Evolutionary conservation across 1,140 invertebrate species (phyloP).

Genomic region (Teleopsis dalmanni): DNA sequence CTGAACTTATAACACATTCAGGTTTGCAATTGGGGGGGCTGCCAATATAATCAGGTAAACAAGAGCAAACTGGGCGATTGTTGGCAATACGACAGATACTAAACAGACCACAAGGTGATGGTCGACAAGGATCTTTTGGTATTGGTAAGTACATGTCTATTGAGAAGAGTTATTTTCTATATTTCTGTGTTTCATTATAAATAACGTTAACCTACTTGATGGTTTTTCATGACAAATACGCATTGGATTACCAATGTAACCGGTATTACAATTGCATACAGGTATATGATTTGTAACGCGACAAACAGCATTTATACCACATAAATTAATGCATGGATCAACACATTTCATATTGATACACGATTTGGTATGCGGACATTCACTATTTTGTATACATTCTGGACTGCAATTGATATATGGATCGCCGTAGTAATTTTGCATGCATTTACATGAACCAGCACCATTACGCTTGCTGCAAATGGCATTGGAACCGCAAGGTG

Average conservation of each 20-base stretch:
- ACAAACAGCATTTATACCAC: constrained; percentile 75
- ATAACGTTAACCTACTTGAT: constrained; percentile 50
- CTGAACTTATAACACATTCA: constrained; percentile 72
- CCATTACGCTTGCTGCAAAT: constrained; percentile 70
- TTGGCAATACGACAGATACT: constrained; percentile 67
- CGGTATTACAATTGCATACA: constrained; percentile 65
- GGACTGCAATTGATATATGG: constrained; percentile 72
- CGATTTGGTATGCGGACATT: constrained; percentile 64
- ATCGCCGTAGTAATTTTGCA: constrained; percentile 74
- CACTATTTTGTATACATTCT: constrained; percentile 73
- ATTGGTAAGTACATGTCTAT: constrained; percentile 49
- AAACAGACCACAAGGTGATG: constrained; percentile 74
- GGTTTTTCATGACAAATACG: constrained; percentile 59
- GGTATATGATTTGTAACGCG: constrained; percentile 74
- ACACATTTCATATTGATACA: constrained; percentile 77
- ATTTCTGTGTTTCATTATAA: too few relatives aligned
- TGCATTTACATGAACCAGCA: constrained; percentile 70
- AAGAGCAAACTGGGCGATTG: constrained; percentile 70
- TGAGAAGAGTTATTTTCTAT: constrained; percentile 15
- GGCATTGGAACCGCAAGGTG: constrained; percentile 73
- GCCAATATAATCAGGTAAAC: constrained; percentile 67
- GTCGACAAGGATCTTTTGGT: constrained; percentile 62
- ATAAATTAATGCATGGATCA: constrained; percentile 70
- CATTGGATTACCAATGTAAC: constrained; percentile 69
- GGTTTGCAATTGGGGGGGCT: constrained; percentile 71